Evolutionary conservation across 1,140 invertebrate genomes (phyloP).

Genomic region (Bactericera cockerelli): DNA sequence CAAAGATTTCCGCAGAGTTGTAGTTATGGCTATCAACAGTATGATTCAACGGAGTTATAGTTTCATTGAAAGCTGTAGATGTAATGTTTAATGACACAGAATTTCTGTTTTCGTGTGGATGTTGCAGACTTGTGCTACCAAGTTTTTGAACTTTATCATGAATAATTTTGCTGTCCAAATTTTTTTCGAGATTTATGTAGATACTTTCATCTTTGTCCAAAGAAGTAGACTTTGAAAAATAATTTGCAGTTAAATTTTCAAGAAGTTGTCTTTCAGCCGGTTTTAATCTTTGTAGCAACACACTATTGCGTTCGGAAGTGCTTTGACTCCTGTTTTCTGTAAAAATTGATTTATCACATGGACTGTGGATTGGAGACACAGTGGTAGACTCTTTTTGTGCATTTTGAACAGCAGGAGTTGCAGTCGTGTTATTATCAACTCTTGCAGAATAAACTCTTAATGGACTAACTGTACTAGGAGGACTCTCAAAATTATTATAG

Average conservation of each 20-base stretch:
- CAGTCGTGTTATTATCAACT: no score
- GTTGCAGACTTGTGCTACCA: not conserved
- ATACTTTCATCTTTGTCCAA: conserved; percentile 6
- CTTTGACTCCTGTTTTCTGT: no score
- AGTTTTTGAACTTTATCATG: not conserved
- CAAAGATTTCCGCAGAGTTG: not conserved
- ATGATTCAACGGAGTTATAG: not conserved
- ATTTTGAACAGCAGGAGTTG: no score
- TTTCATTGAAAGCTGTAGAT: not conserved
- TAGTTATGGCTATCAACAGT: not conserved
- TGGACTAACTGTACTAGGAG: no score
- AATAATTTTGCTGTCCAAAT: not conserved
- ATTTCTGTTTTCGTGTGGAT: not conserved
- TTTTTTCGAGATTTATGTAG: not conserved
- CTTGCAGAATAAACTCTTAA: no score
- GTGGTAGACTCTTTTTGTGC: no score
- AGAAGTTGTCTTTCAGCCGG: not conserved
- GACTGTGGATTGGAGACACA: no score
- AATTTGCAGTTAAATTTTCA: conserved; percentile 6
- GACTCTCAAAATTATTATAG: no score
- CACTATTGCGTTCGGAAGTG: not conserved
- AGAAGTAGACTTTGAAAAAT: not conserved
- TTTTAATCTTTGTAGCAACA: not conserved
- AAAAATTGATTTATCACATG: no score
- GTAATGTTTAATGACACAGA: conserved; percentile 3